Evolutionary conservation across 2,888 invertebrate species (phyloP).

Genomic region (Hypolimnas misippus): DNA sequence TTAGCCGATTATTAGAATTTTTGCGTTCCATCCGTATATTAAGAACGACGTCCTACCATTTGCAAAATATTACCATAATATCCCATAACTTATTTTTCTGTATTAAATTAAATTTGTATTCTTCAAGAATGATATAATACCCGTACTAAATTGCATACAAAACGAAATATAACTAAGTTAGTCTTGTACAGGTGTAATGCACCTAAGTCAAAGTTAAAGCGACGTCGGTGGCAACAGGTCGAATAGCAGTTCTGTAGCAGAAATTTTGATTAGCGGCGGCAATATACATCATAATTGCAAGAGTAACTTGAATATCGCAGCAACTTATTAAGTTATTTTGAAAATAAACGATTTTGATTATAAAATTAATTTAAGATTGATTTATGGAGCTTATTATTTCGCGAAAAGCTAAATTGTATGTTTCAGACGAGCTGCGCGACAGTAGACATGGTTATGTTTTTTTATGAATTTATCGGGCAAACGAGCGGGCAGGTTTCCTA

Average conservation of each 20-base stretch:
- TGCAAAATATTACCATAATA: not conserved
- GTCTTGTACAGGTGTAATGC: slow-evolving; percentile 1
- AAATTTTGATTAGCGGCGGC: not conserved
- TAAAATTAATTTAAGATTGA: too few relatives aligned
- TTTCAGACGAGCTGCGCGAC: too few relatives aligned
- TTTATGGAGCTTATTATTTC: too few relatives aligned
- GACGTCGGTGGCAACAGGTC: not conserved
- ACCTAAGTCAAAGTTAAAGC: not conserved
- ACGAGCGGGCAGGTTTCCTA: too few relatives aligned
- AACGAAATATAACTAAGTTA: not conserved
- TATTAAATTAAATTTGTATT: not conserved
- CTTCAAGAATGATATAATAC: not conserved
- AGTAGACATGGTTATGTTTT: too few relatives aligned
- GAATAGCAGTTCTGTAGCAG: not conserved
- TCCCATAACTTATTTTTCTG: not conserved
- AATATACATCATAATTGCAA: too few relatives aligned
- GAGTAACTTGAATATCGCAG: too few relatives aligned
- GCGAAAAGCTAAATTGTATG: too few relatives aligned
- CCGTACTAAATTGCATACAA: not conserved
- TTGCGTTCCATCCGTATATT: not conserved
- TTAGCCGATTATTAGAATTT: not conserved
- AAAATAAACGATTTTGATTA: too few relatives aligned
- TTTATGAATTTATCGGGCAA: too few relatives aligned
- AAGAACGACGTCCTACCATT: not conserved
- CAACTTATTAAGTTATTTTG: too few relatives aligned